Conservation (phyloP, 2,888 invertebrate genomes). For the Eugnorisma glareosa region DNA sequence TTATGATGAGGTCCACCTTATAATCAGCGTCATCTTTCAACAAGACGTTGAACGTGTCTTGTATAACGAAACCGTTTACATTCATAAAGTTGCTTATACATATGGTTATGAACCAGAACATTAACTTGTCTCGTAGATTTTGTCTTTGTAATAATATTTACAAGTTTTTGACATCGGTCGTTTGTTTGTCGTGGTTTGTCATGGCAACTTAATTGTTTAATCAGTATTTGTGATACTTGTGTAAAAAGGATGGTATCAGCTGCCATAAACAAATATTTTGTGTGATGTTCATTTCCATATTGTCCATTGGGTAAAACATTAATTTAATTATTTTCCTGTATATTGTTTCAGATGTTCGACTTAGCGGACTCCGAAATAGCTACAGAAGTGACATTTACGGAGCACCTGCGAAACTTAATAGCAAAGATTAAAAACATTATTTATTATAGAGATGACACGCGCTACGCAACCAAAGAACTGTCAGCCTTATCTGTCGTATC, state of each 20-base stretch:
- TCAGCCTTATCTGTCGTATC: constrained; percentile 91
- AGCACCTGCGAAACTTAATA: constrained; percentile 91
- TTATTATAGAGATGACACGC: constrained; percentile 85
- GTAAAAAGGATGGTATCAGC: constrained; percentile 4
- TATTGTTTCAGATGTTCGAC: constrained; percentile 92
- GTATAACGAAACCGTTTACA: constrained; percentile 55
- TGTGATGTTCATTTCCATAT: background rate
- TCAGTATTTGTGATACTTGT: too few species aligned
- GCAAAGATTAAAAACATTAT: constrained; percentile 88
- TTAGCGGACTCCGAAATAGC: constrained; percentile 92
- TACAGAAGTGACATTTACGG: constrained; percentile 93
- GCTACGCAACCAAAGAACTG: constrained; percentile 88
- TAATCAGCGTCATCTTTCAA: constrained; percentile 72
- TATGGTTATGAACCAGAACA: constrained; percentile 60
- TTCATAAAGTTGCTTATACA: constrained; percentile 55
- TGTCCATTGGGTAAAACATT: background rate
- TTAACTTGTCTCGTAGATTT: constrained; percentile 23
- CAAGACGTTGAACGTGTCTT: constrained; percentile 67
- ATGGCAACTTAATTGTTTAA: constrained; percentile 9
- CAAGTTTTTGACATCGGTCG: constrained; percentile 25
- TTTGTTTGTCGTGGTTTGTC: constrained; percentile 7
- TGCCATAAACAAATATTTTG: background rate
- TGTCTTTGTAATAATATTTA: constrained; percentile 16
- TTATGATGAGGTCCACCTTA: constrained; percentile 72
- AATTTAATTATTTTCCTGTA: background rate